Evolutionary conservation across 2,113 vertebrate genomes (phyloP).

Genomic region (Hemibagrus wyckioides): DNA sequence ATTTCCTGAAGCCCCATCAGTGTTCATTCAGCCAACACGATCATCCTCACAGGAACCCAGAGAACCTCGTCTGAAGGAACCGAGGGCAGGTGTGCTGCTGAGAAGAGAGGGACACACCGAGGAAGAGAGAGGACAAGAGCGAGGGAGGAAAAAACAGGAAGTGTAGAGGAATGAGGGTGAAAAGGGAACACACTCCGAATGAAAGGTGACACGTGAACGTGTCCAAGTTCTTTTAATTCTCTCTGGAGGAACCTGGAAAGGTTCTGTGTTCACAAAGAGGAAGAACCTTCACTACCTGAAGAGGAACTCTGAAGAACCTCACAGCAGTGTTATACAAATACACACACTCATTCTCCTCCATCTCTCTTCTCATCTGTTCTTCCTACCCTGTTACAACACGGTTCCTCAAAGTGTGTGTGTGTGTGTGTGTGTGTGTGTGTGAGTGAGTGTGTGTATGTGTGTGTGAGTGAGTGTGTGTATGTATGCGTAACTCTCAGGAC

Average conservation of each 20-base stretch:
- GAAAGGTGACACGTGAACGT: too few relatives aligned
- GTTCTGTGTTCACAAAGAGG: too few relatives aligned
- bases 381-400: background rate
- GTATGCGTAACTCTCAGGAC: background rate
- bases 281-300: background rate
- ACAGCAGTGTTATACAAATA: background rate
- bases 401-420: background rate
- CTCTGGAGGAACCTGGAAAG: too few relatives aligned
- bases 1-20: background rate
- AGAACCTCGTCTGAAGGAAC: background rate
- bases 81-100: background rate
- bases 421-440: too few relatives aligned
- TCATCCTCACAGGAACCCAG: background rate
- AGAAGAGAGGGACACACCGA: background rate
- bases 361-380: background rate
- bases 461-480: too few relatives aligned
- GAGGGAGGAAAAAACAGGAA: background rate
- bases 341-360: background rate
- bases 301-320: too few relatives aligned
- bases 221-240: background rate
- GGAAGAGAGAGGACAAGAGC: background rate
- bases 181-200: background rate
- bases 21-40: background rate
- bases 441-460: too few relatives aligned
- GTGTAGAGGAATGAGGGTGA: background rate